These are phyloP conservation scores for Noturus placidus DNA, from an alignment of 2,113 vertebrate species.

Conservation along the genomic window DNA sequence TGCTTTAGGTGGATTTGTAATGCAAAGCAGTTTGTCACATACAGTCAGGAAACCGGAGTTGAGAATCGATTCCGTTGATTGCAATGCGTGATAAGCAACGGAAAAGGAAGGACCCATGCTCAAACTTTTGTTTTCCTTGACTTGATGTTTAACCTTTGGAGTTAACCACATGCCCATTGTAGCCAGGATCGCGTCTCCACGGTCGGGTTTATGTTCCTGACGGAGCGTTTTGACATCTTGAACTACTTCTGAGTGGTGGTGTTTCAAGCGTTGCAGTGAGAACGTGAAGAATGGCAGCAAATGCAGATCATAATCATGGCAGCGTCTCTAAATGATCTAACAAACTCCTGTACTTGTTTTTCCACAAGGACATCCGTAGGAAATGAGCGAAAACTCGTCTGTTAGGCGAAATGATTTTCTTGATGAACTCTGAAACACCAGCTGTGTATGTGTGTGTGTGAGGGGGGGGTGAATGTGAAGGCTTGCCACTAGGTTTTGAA, in stretches of 20 bases:
- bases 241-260: not conserved
- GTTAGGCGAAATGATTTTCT: too few relatives aligned
- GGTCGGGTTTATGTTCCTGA: not conserved
- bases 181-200: not conserved
- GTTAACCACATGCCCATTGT: constrained; percentile 50
- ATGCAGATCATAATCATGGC: not conserved
- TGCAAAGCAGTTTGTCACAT: constrained; percentile 61
- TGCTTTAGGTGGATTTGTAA: constrained; percentile 49
- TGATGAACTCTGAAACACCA: not conserved
- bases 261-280: not conserved
- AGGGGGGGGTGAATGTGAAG: not conserved
- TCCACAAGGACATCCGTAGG: not conserved
- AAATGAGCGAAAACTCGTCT: not conserved
- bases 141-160: constrained; percentile 55
- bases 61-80: constrained; percentile 39
- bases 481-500: not conserved
- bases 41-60: constrained; percentile 51
- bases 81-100: constrained; percentile 51
- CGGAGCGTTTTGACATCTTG: not conserved
- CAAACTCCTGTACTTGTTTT: not conserved
- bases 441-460: not conserved
- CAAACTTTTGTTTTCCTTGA: constrained; percentile 38
- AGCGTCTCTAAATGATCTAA: not conserved
- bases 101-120: not conserved
- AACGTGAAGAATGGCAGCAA: not conserved